Conservation (phyloP, 2,888 invertebrate genomes). For the Monoplex corrugatus region DNA sequence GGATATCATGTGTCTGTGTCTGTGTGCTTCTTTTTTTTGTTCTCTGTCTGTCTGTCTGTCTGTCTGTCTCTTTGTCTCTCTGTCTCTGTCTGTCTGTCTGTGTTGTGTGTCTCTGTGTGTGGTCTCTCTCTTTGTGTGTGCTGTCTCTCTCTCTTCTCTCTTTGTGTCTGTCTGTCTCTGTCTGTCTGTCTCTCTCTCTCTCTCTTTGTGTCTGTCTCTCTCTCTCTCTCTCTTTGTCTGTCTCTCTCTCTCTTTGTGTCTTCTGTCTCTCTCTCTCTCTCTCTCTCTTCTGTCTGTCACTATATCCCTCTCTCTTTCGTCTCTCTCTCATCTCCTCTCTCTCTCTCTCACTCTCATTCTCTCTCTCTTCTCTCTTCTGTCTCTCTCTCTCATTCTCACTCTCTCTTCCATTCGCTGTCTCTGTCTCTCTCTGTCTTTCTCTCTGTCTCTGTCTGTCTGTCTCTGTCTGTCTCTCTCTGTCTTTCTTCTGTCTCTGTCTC, state of each 20-base stretch:
- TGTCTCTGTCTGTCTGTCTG: not conserved
- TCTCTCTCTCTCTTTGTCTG: slow-evolving; percentile 7
- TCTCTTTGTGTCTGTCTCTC: not conserved
- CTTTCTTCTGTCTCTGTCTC: not conserved
- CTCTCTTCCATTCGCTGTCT: not conserved
- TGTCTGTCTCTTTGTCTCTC: not conserved
- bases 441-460: slow-evolving; percentile 12
- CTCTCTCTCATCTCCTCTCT: not conserved
- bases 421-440: slow-evolving; percentile 18
- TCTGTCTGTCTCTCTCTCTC: not conserved
- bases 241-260: not conserved
- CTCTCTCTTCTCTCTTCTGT: not conserved
- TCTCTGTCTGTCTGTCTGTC: not conserved
- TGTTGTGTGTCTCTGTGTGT: not conserved
- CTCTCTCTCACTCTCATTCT: not conserved
- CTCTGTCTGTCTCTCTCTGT: slow-evolving; percentile 28
- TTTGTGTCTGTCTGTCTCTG: not conserved
- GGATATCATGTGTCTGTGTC: not conserved
- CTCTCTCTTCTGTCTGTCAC: not conserved
- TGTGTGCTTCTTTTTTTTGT: not conserved
- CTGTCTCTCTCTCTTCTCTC: not conserved
- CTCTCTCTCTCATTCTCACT: slow-evolving; percentile 11
- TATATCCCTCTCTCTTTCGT: not conserved
- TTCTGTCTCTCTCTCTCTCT: not conserved
- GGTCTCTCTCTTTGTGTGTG: not conserved